A percentile compares a stretch with the other conserved stretches of the same genome.
phyloP scores from a whole-genome alignment of 2,888 invertebrate species.

The Gasteruption jaculator region DNA sequence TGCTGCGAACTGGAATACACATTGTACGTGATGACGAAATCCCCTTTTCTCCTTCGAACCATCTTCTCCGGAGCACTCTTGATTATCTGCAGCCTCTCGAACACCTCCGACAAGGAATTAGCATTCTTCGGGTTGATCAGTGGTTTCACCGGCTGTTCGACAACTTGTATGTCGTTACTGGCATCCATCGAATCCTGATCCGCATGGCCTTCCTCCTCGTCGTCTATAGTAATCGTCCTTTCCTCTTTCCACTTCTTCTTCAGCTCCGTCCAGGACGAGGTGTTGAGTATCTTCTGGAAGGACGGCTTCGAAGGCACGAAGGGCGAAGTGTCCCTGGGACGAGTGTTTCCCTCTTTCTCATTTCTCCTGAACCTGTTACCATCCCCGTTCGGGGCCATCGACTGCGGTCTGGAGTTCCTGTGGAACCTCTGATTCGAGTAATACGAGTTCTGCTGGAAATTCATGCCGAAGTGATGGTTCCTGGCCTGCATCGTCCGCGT shows the following conservation, averaged over 20 bases:
- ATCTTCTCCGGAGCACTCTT: constrained; percentile 39
- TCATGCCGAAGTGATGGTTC: constrained; percentile 21
- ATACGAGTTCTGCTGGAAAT: constrained; percentile 23
- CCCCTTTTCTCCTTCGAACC: constrained; percentile 34
- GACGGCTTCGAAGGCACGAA: too few relatives aligned
- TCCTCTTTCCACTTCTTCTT: constrained; percentile 45
- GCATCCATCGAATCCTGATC: constrained; percentile 20
- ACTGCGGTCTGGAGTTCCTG: constrained; percentile 11
- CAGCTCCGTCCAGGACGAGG: constrained; percentile 40
- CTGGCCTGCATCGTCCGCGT: too few relatives aligned
- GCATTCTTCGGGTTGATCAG: constrained; percentile 33
- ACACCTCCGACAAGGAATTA: constrained; percentile 36
- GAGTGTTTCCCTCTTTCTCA: not conserved
- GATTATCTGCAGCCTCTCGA: constrained; percentile 41
- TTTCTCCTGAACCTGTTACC: not conserved
- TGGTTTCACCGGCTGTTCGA: constrained; percentile 35
- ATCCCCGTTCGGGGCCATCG: too few relatives aligned
- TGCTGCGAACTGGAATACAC: constrained; percentile 36
- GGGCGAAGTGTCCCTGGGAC: too few relatives aligned
- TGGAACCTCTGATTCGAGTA: not conserved
- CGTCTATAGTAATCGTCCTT: constrained; percentile 46
- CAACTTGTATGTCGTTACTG: constrained; percentile 37
- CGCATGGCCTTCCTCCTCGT: constrained; percentile 33
- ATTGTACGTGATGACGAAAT: constrained; percentile 43
- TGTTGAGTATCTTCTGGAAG: constrained; percentile 33